Conservation (phyloP, 2,113 vertebrate genomes). For the Siphamia tubifer region DNA sequence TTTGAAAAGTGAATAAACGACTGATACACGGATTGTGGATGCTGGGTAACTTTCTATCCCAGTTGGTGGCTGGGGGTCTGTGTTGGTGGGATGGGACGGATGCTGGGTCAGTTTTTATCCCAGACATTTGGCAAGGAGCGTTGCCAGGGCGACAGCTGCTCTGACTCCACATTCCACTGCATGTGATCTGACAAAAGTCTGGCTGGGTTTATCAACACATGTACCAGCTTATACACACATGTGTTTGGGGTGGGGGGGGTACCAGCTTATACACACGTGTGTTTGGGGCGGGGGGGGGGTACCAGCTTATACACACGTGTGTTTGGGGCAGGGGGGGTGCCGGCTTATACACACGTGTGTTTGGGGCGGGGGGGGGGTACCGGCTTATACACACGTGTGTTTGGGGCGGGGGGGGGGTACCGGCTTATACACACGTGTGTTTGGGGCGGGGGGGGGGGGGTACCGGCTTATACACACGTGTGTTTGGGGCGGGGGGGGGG, state of each 20-base stretch:
- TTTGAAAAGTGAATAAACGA: no score
- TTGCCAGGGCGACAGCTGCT: slow-evolving; percentile 74
- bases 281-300: background rate
- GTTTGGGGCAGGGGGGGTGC: background rate
- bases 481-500: background rate
- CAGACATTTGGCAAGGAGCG: slow-evolving; percentile 37
- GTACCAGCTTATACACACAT: slow-evolving; percentile 15
- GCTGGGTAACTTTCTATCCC: no score
- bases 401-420: background rate
- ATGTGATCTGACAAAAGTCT: slow-evolving; percentile 62
- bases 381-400: slow-evolving; percentile 2
- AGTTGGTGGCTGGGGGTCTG: no score
- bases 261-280: slow-evolving; percentile 3
- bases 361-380: background rate
- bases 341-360: slow-evolving; percentile 2
- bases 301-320: slow-evolving; percentile 7
- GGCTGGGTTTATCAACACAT: slow-evolving; percentile 20
- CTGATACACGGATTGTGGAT: no score
- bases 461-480: slow-evolving; percentile 11
- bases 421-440: slow-evolving; percentile 2
- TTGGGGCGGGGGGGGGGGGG: background rate
- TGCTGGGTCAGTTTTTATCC: slow-evolving; percentile 49
- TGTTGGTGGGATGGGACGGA: slow-evolving; percentile 43
- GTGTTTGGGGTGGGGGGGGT: background rate
- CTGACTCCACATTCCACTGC: slow-evolving; percentile 65